These are phyloP conservation scores for Athalia circularis DNA, from an alignment of 2,888 invertebrate species.

Conservation along the genomic window DNA sequence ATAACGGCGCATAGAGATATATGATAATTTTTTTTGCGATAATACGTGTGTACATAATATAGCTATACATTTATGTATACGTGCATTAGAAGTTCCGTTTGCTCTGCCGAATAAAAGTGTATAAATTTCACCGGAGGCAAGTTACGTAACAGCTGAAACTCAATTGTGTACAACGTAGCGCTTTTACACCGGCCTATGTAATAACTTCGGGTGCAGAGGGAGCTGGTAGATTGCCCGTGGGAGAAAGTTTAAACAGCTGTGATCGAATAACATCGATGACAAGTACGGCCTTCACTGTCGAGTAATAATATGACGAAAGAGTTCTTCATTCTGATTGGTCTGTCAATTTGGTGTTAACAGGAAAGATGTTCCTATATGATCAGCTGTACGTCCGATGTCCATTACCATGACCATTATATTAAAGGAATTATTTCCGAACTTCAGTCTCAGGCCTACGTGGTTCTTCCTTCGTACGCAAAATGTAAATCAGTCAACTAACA, in stretches of 20 bases:
- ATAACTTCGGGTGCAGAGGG: background rate
- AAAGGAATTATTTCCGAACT: no score
- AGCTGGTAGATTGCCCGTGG: background rate
- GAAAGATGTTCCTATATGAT: background rate
- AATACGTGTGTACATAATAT: no score
- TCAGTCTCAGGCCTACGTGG: no score
- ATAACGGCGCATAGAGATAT: no score
- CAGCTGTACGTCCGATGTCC: background rate
- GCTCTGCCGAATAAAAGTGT: constrained; percentile 58
- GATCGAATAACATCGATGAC: constrained; percentile 15
- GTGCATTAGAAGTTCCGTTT: background rate
- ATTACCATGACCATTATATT: background rate
- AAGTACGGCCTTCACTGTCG: background rate
- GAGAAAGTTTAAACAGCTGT: constrained; percentile 21
- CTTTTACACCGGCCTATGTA: no score
- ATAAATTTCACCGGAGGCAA: constrained; percentile 58
- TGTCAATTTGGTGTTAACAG: constrained; percentile 2
- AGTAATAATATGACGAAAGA: background rate
- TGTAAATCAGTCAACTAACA: no score
- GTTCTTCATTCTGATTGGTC: background rate
- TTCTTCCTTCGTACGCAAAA: no score
- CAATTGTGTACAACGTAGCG: background rate
- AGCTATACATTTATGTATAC: no score
- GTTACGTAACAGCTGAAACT: constrained; percentile 51
- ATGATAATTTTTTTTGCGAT: no score